phyloP scores from a whole-genome alignment of 2,888 invertebrate species.

The Cephalotes varians region DNA sequence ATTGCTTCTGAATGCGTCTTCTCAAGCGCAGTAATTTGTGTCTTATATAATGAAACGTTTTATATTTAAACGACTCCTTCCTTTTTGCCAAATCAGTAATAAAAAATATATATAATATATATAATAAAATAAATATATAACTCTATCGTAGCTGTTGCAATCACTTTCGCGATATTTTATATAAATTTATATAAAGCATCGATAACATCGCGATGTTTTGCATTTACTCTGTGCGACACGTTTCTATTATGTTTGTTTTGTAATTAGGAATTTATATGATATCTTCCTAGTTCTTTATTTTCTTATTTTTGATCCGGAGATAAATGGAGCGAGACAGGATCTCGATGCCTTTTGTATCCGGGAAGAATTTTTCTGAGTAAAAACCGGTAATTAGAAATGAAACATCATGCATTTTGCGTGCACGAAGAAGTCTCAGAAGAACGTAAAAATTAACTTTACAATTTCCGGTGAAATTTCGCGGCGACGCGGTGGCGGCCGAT shows the following conservation, averaged over 20 bases:
- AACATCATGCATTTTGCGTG: not conserved
- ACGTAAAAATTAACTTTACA: constrained; percentile 2
- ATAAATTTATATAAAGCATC: not conserved
- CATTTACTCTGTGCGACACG: not conserved
- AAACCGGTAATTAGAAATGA: not conserved
- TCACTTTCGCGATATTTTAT: not conserved
- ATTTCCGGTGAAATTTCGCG: not conserved
- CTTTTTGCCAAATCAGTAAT: not conserved
- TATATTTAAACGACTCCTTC: not conserved
- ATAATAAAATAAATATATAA: not conserved
- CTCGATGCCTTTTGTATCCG: not conserved
- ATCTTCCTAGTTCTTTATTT: too few species aligned
- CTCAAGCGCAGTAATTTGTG: constrained; percentile 1
- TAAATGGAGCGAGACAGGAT: not conserved
- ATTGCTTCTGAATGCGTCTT: not conserved
- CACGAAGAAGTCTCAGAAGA: not conserved
- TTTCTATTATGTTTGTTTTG: not conserved
- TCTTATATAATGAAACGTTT: not conserved
- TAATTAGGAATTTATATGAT: not conserved
- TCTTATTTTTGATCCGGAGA: not conserved
- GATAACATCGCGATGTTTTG: not conserved
- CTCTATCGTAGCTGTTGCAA: not conserved
- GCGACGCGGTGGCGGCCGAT: not conserved
- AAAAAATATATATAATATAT: too few species aligned
- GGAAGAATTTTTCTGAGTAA: not conserved